A percentile compares a stretch with the other conserved stretches of the same genome.
Conservation (phyloP, 2,797 vertebrate species). For the Odontamblyopus lacepedii region DNA sequence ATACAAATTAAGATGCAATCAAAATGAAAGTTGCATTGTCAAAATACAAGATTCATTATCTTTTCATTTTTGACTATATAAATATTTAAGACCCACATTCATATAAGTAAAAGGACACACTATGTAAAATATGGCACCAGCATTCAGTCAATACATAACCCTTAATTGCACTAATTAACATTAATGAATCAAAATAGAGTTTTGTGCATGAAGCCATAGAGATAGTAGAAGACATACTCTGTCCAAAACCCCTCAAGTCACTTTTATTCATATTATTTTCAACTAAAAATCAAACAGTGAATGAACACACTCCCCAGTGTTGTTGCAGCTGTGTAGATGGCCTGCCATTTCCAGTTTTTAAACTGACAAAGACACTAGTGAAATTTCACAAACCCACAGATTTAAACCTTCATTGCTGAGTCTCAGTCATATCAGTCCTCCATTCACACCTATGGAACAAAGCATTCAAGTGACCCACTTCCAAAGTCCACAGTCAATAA, state of each 20-base stretch:
- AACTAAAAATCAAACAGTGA: neutral
- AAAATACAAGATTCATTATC: too few species aligned
- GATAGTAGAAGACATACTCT: neutral
- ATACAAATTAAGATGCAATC: neutral
- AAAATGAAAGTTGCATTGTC: too few species aligned
- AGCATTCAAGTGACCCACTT: conserved; percentile 70
- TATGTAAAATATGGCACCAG: too few species aligned
- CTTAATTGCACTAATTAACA: too few species aligned
- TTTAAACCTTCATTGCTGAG: conserved; percentile 35
- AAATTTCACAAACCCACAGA: conserved; percentile 8
- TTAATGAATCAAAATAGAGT: too few species aligned
- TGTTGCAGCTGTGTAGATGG: neutral
- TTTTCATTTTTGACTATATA: too few species aligned
- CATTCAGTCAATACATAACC: too few species aligned
- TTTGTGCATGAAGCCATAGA: neutral
- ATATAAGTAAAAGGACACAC: too few species aligned
- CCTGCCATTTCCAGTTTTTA: conserved; percentile 1
- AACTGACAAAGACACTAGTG: conserved; percentile 1
- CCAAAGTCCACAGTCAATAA: conserved; percentile 71
- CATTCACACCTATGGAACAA: conserved; percentile 69
- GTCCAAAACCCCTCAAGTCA: neutral
- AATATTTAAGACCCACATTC: too few species aligned
- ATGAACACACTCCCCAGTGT: neutral
- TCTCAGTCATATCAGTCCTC: conserved; percentile 61
- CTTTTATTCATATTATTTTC: neutral